Base-by-base conservation (phyloP, 2,113 vertebrate species). In the Hystrix brachyura region DNA sequence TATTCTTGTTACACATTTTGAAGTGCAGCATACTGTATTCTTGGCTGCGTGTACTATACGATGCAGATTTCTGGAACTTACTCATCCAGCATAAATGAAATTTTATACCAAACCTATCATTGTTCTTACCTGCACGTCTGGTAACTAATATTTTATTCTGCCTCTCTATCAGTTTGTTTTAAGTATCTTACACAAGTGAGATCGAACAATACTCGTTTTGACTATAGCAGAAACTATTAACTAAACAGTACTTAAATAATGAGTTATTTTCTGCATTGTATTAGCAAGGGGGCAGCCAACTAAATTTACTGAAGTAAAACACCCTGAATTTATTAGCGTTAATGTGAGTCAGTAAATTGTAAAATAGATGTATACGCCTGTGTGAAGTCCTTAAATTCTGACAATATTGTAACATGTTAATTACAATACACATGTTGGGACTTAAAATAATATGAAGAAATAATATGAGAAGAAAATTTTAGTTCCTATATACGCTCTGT, bases 311-410 rank as follows among this genome's bases (percentile, higher is more conserved):
- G 12, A 80, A 74, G 55, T 53, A 80, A 82, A 48, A 8, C 55
- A 12, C 5, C 2, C 5, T 29, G 12, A 69, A 23, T 53, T 67
- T 69, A 14, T 95, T 80, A 92, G 23, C 74, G 21, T 65, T 55
- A 94, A 65, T 59, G 25, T 69, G 12, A 51, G 12, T 80, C 13
- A 79, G 29, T 48, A 96, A 90, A 79, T 95, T 65, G 43, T 76
- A 83, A 82, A n/a, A 87, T n/a, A 59, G 2, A 12, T 83, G 5
- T n/a, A 48, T 57, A 57, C 84, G 10, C 29, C 19, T 65, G 10
- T 83, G 5, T 72, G 4, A 90, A 53, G 43, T 82, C 87, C 23
- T 13, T 57, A 79, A 34, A 0, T 87, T 95, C 48, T 92, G 19
- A 92, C 5, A 87, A 19, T 90, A 92, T 65, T 84, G 84, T 51